phyloP scores from a whole-genome alignment of 2,888 invertebrate genomes.

The Podotricha telesiphe region DNA sequence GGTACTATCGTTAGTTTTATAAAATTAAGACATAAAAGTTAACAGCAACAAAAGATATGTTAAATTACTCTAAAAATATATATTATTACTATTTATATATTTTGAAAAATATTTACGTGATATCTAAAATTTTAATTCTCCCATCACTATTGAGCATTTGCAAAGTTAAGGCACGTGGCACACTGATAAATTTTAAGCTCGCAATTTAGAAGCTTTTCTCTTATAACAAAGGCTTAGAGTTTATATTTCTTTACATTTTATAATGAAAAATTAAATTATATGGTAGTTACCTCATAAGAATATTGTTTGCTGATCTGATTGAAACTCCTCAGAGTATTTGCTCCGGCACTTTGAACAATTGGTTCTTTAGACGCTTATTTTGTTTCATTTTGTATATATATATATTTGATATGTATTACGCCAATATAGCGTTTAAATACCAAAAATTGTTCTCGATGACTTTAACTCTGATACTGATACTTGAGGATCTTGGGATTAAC shows the following conservation, averaged over 20 bases:
- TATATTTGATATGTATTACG: background rate
- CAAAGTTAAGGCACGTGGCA: constrained; percentile 50
- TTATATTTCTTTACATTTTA: constrained; percentile 42
- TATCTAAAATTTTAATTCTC: background rate
- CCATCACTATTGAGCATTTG: constrained; percentile 37
- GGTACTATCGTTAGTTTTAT: too few relatives aligned
- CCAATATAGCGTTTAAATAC: background rate
- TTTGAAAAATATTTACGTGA: background rate
- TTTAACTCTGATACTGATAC: too few relatives aligned
- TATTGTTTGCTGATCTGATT: constrained; percentile 72
- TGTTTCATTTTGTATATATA: constrained; percentile 15
- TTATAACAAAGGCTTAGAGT: constrained; percentile 42
- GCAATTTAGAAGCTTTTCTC: constrained; percentile 52
- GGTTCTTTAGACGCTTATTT: constrained; percentile 9
- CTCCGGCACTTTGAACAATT: constrained; percentile 31
- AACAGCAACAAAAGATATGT: too few relatives aligned
- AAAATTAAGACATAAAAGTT: too few relatives aligned
- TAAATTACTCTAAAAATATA: too few relatives aligned
- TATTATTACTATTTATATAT: background rate
- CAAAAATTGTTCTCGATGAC: too few relatives aligned
- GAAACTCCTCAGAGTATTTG: constrained; percentile 45
- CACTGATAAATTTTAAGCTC: constrained; percentile 66
- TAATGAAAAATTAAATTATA: constrained; percentile 45
- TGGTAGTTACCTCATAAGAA: constrained; percentile 64
- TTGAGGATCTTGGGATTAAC: too few relatives aligned